Evolutionary conservation across 2,113 vertebrate species (phyloP).

Genomic region (Puffinus mauretanicus): DNA sequence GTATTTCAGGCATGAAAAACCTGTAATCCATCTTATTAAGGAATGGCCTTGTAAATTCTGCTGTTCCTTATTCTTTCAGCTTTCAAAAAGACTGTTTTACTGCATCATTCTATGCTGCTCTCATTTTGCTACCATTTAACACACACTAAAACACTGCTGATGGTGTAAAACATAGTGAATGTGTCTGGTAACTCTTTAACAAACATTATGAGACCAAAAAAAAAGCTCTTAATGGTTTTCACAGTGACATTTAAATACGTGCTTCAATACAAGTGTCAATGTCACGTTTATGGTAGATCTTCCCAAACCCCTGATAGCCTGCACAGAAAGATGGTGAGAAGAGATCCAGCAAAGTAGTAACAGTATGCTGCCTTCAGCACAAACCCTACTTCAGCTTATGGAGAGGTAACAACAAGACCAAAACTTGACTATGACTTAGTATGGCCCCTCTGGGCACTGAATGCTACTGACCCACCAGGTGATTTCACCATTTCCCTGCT

Average conservation of each 20-base stretch:
- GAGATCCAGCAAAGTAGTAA: neutral
- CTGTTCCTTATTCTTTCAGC: neutral
- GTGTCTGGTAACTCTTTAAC: neutral
- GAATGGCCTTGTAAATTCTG: neutral
- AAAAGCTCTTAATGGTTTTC: neutral
- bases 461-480: neutral
- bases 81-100: neutral
- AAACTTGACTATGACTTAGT: neutral
- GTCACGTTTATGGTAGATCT: rapidly evolving
- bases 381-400: neutral
- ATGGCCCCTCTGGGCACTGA: too few species aligned
- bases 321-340: neutral
- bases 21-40: neutral
- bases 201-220: neutral
- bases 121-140: neutral
- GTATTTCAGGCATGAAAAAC: neutral
- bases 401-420: neutral
- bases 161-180: neutral
- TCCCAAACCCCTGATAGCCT: neutral
- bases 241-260: neutral
- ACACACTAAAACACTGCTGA: neutral
- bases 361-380: neutral
- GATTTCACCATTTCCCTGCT: neutral
- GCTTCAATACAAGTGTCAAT: neutral
- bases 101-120: neutral